Conservation (phyloP, 2,113 vertebrate genomes). For the Pseudorectes ferrugineus region DNA sequence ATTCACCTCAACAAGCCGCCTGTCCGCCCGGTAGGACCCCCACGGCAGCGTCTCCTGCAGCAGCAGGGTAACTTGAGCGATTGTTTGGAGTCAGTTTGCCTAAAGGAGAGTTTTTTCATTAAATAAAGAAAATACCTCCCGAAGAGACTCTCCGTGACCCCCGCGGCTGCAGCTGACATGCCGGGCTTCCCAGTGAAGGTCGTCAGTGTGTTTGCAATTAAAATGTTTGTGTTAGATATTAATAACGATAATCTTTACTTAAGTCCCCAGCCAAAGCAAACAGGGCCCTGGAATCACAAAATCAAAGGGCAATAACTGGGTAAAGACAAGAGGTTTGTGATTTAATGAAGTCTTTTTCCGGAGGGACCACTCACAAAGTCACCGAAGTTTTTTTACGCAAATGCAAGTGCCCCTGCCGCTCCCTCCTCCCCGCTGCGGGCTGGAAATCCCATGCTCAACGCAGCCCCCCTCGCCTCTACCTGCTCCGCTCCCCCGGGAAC, state of each 20-base stretch:
- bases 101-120: slow-evolving; percentile 35
- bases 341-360: slow-evolving; percentile 45
- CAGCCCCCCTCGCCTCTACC: neutral
- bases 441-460: too few relatives aligned
- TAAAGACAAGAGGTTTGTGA: slow-evolving; percentile 36
- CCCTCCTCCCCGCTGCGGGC: neutral
- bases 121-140: slow-evolving; percentile 68
- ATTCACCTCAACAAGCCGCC: too few relatives aligned
- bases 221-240: slow-evolving; percentile 74
- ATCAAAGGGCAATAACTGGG: slow-evolving; percentile 48
- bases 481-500: neutral
- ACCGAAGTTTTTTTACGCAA: neutral
- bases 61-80: slow-evolving; percentile 54
- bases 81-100: slow-evolving; percentile 50
- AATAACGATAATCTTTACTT: slow-evolving; percentile 70
- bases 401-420: neutral
- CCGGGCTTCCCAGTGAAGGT: slow-evolving; percentile 39
- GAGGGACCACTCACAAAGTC: neutral
- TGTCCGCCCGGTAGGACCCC: neutral
- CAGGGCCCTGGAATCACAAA: slow-evolving; percentile 39
- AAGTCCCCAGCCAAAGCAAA: slow-evolving; percentile 67
- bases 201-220: slow-evolving; percentile 66
- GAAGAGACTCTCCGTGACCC: slow-evolving; percentile 58
- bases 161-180: slow-evolving; percentile 23
- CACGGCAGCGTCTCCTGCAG: neutral